Conservation (phyloP, 2,113 vertebrate species). For the Sylvietta virens region DNA sequence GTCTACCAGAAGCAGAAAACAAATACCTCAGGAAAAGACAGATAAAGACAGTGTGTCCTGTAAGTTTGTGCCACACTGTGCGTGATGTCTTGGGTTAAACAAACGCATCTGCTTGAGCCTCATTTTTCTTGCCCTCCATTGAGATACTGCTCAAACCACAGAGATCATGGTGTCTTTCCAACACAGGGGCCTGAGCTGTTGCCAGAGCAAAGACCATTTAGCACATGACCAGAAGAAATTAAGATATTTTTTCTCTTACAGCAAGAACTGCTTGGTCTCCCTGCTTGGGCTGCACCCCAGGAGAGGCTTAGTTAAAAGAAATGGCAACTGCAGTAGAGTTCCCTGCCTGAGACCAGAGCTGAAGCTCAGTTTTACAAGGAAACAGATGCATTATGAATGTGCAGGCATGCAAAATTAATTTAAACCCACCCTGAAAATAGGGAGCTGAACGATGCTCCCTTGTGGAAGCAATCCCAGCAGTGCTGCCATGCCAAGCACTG, state of each 20-base stretch:
- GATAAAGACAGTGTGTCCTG: neutral
- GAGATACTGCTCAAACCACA: neutral
- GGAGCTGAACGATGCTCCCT: neutral
- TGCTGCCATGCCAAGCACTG: neutral
- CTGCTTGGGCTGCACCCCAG: neutral
- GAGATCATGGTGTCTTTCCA: accelerated
- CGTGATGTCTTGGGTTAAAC: neutral
- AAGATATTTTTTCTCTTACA: neutral
- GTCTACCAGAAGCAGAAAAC: neutral
- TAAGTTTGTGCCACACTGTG: neutral
- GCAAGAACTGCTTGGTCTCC: neutral
- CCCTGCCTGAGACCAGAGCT: neutral
- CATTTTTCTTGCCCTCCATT: neutral
- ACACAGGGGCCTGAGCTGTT: neutral
- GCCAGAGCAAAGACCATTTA: neutral
- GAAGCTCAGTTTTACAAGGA: neutral
- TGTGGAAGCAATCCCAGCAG: neutral
- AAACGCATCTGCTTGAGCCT: neutral
- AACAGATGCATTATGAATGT: neutral
- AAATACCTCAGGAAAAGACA: neutral
- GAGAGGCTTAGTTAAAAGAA: neutral
- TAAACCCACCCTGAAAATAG: neutral
- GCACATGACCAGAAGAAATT: neutral
- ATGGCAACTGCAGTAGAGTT: neutral
- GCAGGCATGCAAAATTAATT: neutral